phyloP scores from a whole-genome alignment of 2,888 invertebrate species.

The Apocheima hispidaria region DNA sequence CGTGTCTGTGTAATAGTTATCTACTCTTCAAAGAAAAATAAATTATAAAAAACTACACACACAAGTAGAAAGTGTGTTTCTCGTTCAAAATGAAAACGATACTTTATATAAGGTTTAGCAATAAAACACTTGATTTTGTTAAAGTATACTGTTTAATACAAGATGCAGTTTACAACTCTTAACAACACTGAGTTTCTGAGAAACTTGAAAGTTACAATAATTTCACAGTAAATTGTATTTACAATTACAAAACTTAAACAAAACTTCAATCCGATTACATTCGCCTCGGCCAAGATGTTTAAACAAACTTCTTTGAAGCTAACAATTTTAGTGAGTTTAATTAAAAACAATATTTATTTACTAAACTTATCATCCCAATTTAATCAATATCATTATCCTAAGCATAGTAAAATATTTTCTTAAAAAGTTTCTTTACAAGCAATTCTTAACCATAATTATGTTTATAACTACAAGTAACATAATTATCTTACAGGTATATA shows the following conservation, averaged over 20 bases:
- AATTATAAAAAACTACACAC: too few species aligned
- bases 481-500: slow-evolving; percentile 30
- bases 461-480: slow-evolving; percentile 46
- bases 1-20: too few species aligned
- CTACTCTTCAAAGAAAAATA: too few species aligned
- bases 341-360: slow-evolving; percentile 47
- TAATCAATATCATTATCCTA: slow-evolving; percentile 42
- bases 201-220: slow-evolving; percentile 71
- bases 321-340: slow-evolving; percentile 54
- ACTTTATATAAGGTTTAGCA: neutral
- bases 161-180: slow-evolving; percentile 80
- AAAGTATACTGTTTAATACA: slow-evolving; percentile 75
- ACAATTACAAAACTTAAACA: slow-evolving; percentile 53
- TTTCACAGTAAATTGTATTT: slow-evolving; percentile 64
- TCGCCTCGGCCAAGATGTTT: slow-evolving; percentile 48
- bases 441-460: slow-evolving; percentile 49
- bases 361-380: slow-evolving; percentile 48
- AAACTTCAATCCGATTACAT: slow-evolving; percentile 49
- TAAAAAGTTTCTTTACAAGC: slow-evolving; percentile 63
- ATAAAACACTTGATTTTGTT: slow-evolving; percentile 27
- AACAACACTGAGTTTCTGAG: slow-evolving; percentile 81
- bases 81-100: too few species aligned
- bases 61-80: too few species aligned
- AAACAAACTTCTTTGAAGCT: slow-evolving; percentile 74
- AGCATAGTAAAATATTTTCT: slow-evolving; percentile 64